Evolutionary conservation across 2,113 vertebrate genomes (phyloP).

Genomic region (Thunnus thynnus): DNA sequence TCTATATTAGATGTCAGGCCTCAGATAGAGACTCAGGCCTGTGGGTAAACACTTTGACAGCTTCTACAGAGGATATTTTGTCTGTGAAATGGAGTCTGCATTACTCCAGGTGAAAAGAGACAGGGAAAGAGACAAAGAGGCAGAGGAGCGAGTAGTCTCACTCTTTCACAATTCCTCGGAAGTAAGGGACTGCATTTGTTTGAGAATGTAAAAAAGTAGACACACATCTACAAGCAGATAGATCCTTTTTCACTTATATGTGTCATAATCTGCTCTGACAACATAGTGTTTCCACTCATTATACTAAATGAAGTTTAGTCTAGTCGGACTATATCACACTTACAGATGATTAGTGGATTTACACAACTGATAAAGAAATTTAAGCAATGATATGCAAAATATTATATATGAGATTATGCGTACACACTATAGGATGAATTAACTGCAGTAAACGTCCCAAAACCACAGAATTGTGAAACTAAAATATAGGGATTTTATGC

Average conservation of each 20-base stretch:
- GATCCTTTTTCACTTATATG: neutral
- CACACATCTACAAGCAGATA: constrained; percentile 8
- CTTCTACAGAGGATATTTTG: constrained; percentile 85
- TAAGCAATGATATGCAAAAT: neutral
- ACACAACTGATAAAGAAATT: neutral
- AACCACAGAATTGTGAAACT: constrained; percentile 38
- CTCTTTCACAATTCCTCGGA: constrained; percentile 26
- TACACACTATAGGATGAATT: constrained; percentile 34
- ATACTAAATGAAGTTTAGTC: neutral
- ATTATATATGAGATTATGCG: constrained; percentile 6
- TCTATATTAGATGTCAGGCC: constrained; percentile 86
- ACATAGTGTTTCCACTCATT: neutral
- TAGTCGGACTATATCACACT: neutral
- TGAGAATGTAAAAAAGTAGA: constrained; percentile 24
- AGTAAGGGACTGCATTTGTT: constrained; percentile 33
- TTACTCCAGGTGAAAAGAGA: constrained; percentile 75
- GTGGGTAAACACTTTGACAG: constrained; percentile 86
- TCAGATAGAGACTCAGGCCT: constrained; percentile 85
- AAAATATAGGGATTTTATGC: constrained; percentile 60
- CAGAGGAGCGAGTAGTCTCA: constrained; percentile 37
- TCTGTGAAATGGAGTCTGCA: constrained; percentile 84
- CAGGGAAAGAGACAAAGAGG: constrained; percentile 40
- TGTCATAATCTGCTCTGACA: constrained; percentile 5
- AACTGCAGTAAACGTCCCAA: constrained; percentile 41
- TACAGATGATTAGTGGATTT: neutral